These are phyloP conservation scores for Pyralis farinalis DNA, from an alignment of 2,888 invertebrate species.

Conservation along the genomic window DNA sequence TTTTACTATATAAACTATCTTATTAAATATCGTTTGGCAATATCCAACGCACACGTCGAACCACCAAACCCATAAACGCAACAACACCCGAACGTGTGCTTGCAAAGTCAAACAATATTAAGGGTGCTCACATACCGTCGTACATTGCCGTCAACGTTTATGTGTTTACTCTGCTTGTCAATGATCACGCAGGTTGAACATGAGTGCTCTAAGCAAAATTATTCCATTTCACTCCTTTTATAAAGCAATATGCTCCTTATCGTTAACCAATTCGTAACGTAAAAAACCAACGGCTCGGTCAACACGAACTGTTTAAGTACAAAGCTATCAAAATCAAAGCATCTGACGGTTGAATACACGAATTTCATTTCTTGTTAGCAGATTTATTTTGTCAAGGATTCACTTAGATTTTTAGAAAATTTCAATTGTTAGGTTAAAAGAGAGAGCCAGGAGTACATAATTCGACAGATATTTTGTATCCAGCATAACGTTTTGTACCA, in stretches of 20 bases:
- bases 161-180: constrained; percentile 24
- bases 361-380: too few species aligned
- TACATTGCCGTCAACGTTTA: constrained; percentile 27
- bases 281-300: constrained; percentile 36
- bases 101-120: constrained; percentile 35
- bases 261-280: constrained; percentile 15
- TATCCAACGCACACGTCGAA: constrained; percentile 10
- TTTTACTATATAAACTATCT: too few species aligned
- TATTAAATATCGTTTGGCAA: not conserved
- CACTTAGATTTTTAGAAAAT: too few species aligned
- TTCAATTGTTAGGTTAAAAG: too few species aligned
- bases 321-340: too few species aligned
- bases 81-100: constrained; percentile 27
- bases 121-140: constrained; percentile 16
- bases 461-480: too few species aligned
- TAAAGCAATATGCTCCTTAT: constrained; percentile 12
- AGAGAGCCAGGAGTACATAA: too few species aligned
- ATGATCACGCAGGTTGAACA: constrained; percentile 11
- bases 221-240: constrained; percentile 5
- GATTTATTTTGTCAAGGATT: too few species aligned
- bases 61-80: constrained; percentile 11
- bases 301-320: constrained; percentile 35
- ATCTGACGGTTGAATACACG: too few species aligned
- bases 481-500: too few species aligned
- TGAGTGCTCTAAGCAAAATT: constrained; percentile 9